Conservation (phyloP, 2,888 invertebrate species). For the Heliconius hortense region DNA sequence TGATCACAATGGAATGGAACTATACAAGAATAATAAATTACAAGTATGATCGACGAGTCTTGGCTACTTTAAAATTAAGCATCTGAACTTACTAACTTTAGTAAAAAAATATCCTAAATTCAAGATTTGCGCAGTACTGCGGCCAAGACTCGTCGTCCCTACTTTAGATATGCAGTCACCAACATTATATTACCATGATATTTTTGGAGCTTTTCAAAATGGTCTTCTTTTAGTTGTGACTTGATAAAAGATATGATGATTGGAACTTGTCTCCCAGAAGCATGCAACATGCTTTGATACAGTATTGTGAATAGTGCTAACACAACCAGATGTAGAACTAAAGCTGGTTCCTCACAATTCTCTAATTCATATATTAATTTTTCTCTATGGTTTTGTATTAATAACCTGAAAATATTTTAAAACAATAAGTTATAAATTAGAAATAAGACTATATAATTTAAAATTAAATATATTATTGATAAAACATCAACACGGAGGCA, state of each 20-base stretch:
- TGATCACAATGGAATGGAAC: too few species aligned
- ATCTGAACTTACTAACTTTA: too few species aligned
- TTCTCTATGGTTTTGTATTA: constrained; percentile 90
- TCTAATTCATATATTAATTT: constrained; percentile 90
- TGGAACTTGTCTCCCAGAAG: constrained; percentile 96
- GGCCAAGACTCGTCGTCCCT: too few species aligned
- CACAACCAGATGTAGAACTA: constrained; percentile 88
- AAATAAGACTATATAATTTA: too few species aligned
- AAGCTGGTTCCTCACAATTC: constrained; percentile 87
- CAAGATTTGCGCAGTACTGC: too few species aligned
- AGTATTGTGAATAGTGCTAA: constrained; percentile 90
- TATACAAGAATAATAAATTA: too few species aligned
- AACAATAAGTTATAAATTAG: background rate
- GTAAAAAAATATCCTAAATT: too few species aligned
- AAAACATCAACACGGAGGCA: too few species aligned
- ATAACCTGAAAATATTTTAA: constrained; percentile 75
- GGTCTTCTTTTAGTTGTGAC: constrained; percentile 84
- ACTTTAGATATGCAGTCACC: background rate
- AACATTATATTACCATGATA: constrained; percentile 87
- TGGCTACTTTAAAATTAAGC: too few species aligned
- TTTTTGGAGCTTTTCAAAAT: constrained; percentile 83
- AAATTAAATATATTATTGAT: too few species aligned
- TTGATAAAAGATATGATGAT: constrained; percentile 88
- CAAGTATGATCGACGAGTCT: too few species aligned
- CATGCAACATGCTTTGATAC: constrained; percentile 92